A percentile compares a stretch with the other conserved stretches of the same genome.
Evolutionary conservation across 2,888 invertebrate species (phyloP).

Genomic region (Macrosiphum euphorbiae): DNA sequence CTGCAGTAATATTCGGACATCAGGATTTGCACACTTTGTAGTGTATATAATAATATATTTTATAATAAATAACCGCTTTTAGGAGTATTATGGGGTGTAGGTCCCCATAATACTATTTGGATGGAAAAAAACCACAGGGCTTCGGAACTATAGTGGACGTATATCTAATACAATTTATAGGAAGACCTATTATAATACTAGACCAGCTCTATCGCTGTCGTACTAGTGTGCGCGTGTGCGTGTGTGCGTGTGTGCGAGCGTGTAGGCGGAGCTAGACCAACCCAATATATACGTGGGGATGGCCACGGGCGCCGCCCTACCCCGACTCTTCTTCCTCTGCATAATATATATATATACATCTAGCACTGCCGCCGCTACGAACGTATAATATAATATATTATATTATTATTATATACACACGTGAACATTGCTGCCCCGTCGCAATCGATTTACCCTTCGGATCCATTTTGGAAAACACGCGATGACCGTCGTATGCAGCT

Average conservation of each 20-base stretch:
- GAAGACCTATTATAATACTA: not conserved
- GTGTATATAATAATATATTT: too few species aligned
- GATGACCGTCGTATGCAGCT: not conserved
- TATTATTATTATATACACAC: not conserved
- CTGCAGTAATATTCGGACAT: too few species aligned
- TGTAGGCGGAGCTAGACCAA: constrained; percentile 60
- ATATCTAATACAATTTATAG: not conserved
- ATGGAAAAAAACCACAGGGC: not conserved
- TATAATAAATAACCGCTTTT: not conserved
- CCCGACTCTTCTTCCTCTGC: constrained; percentile 8
- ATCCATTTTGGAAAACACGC: constrained; percentile 43
- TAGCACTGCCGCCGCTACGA: not conserved
- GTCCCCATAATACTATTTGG: not conserved
- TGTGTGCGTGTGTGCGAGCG: not conserved
- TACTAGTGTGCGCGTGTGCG: not conserved
- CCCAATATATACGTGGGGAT: constrained; percentile 54
- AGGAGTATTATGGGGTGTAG: not conserved
- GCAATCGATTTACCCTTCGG: constrained; percentile 47
- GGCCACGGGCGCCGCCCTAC: constrained; percentile 53
- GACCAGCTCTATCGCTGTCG: not conserved
- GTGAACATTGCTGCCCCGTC: not conserved
- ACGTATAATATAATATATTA: constrained; percentile 6
- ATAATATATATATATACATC: constrained; percentile 1
- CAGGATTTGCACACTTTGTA: too few species aligned
- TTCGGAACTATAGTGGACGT: not conserved